Evolutionary conservation across 2,113 vertebrate genomes (phyloP), one percentile per base, ranked within the genome.

Genomic region (Percina caprodes): DNA sequence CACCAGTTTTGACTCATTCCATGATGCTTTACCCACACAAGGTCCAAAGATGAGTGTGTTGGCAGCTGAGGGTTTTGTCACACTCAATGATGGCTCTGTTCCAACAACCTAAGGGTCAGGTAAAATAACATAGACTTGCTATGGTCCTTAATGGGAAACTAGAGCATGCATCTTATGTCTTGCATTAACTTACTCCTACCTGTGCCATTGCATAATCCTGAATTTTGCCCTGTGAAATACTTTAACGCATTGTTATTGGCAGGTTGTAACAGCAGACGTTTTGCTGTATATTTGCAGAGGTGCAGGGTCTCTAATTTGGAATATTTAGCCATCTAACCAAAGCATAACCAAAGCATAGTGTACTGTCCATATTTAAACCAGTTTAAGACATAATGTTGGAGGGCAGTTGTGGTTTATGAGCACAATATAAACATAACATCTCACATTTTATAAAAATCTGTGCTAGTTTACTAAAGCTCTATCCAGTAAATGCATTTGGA

Each of bases 21-120:
- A 19, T 13, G 54, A 65, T 26, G 75, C 80, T 85, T 87, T 65
- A 52, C 21, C 71, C 70, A 26, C 18, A 63, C 19, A 66, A 56
- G 51, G 68, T 83, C 84, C 75, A 88, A 83, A 87, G 85, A 85
- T 74, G 23, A 60, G 18, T 56, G 54, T 73, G 77, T 69, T 74
- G 67, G 63, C 76, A 81, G 67, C 60, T 24, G 52, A 70, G 35
- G 21, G 67, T 80, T 75, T 78, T 35, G 59, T 79, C 54, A 49
- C 70, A 60, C 56, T 78, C 6, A 0, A 49, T 65, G 35, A 79
- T 12, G 10, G 81, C 19, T 66, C 55, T 16, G 58, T 62, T 14
- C 42, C 26, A 59, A 21, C 46, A 59, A 54, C 42, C n/a, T 15
- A 39, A 62, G 13, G 55, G 62, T 71, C 48, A 68, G 21, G 23